Base-by-base conservation (phyloP, 2,888 invertebrate genomes). In the Cheilosia vulpina region DNA sequence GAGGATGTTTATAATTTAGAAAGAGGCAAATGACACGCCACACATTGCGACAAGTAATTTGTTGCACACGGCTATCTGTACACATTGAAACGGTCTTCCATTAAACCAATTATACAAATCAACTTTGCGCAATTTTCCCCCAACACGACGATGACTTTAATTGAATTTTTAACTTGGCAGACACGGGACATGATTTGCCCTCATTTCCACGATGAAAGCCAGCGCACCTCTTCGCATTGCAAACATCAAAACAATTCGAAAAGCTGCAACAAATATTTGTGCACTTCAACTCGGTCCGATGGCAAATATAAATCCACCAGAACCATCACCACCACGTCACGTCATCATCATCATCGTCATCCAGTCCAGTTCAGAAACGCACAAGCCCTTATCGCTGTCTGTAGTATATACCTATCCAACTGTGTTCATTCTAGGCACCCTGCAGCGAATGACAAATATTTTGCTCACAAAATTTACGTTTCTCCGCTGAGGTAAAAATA, bases 391-490 rank as follows among this genome's bases (percentile, higher is more conserved):
- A 76, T 53, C 65, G n/a, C 60, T 52, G 68, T 24, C 21, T 60
- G 60, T 52, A 45, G 45, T 45, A 17, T 21, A 52, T 60, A 17
- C 34, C 45, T 34, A 9, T 21, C 4, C 21, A 4, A 21, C 11
- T 52, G 13, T 24, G 24, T 11, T 52, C 52, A 65, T 72, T 57
- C 38, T n/a, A 31, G 27, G 60, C 76, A 76, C 71, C 76, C 63
- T 81, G 72, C 85, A 81, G 85, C 81, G 57, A 76, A 76, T 76
- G 57, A 76, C 76, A 81, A 81, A 81, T 81, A 85, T 81, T 85
- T 85, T 77, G 66, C 68, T 85, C 76, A 58, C 76, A 77, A 85
- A 85, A 85, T 85, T 66, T 85, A 81, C 85, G 76, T 85, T 81
- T 41, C 72, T 77, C 66, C 76, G 58, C 76, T 68, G 76, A 85